Evolutionary conservation across 92 coral and sea anemone species (phyloP).

Genomic region (Actinernus sp.): DNA sequence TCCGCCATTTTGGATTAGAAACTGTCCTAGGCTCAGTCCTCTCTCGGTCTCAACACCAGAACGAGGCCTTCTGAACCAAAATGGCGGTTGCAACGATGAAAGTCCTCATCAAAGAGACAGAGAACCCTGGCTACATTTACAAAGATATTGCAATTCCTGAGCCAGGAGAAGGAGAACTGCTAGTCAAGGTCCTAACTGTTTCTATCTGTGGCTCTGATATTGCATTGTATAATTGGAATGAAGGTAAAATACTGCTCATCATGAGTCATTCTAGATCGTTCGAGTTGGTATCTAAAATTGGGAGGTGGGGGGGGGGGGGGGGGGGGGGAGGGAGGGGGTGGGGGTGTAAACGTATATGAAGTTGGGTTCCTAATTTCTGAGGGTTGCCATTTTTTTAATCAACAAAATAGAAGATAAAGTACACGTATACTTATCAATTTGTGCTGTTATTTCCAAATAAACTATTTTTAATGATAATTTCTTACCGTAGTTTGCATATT

Average conservation of each 20-base stretch:
- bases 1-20: conserved; percentile 85
- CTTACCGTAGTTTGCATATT: too few relatives aligned
- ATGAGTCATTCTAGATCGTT: too few relatives aligned
- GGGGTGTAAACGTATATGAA: too few relatives aligned
- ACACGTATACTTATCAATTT: too few relatives aligned
- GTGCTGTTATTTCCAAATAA: too few relatives aligned
- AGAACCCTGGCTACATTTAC: conserved; percentile 62
- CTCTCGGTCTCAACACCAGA: neutral
- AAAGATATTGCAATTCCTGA: conserved; percentile 76
- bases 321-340: neutral
- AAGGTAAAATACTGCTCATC: conserved; percentile 64
- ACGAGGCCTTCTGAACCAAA: conserved; percentile 28
- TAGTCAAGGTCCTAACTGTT: conserved; percentile 66
- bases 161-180: conserved; percentile 77
- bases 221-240: conserved; percentile 68
- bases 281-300: neutral
- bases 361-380: too few relatives aligned
- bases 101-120: conserved; percentile 69
- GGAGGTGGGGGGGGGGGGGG: too few relatives aligned
- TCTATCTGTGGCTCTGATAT: conserved; percentile 85
- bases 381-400: too few relatives aligned
- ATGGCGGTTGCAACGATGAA: conserved; percentile 38
- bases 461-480: too few relatives aligned
- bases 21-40: neutral
- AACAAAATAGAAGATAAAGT: too few relatives aligned